Percentiles rank a stretch among this genome's conserved stretches.
Evolutionary conservation across 2,888 invertebrate species (phyloP).

Genomic region (Hydroisotoma schaefferi): DNA sequence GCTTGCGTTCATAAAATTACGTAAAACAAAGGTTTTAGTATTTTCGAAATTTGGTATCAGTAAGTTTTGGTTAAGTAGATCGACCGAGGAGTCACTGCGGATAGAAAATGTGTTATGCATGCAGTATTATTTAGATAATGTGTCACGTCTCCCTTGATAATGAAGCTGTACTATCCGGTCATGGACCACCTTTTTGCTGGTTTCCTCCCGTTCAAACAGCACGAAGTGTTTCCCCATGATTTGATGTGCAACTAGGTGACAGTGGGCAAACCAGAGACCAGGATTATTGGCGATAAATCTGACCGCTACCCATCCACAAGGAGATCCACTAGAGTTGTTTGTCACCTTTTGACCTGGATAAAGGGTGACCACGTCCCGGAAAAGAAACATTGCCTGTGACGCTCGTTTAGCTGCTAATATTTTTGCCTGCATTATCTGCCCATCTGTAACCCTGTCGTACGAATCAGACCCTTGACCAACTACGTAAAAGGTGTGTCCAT

Average conservation of each 20-base stretch:
- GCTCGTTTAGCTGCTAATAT: constrained; percentile 16
- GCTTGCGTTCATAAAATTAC: too few relatives aligned
- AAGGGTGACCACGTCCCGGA: constrained; percentile 36
- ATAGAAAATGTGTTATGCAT: too few relatives aligned
- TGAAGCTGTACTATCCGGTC: too few relatives aligned
- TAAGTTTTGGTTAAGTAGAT: too few relatives aligned
- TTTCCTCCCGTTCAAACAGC: constrained; percentile 35
- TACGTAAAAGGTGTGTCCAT: constrained; percentile 38
- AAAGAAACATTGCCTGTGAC: not conserved
- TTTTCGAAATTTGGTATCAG: too few relatives aligned
- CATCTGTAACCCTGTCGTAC: constrained; percentile 11
- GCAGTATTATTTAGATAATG: too few relatives aligned
- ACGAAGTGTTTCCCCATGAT: constrained; percentile 38
- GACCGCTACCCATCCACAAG: constrained; percentile 39
- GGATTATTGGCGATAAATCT: constrained; percentile 37
- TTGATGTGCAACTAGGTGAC: constrained; percentile 36
- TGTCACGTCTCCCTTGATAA: too few relatives aligned
- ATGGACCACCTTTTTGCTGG: too few relatives aligned
- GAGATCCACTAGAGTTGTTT: constrained; percentile 23
- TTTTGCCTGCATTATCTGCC: constrained; percentile 17
- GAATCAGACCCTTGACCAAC: constrained; percentile 32
- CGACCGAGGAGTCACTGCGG: too few relatives aligned
- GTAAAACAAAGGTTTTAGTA: too few relatives aligned
- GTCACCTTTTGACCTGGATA: constrained; percentile 23
- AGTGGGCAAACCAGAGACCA: constrained; percentile 39